These are phyloP conservation scores for Drosophila kanapiae DNA, from an alignment of 1,140 invertebrate genomes.

Conservation along the genomic window DNA sequence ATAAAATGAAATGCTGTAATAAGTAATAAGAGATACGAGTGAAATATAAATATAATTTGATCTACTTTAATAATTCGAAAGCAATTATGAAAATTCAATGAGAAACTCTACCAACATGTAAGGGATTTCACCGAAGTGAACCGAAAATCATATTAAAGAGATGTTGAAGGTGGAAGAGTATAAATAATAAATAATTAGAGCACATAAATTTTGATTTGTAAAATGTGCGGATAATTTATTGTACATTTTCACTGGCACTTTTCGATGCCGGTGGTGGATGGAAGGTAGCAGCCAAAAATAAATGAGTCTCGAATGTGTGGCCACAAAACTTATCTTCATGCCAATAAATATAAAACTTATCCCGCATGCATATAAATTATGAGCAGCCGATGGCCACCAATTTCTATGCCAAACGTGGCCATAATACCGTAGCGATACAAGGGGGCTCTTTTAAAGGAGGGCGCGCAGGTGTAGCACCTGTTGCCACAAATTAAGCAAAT, in stretches of 20 bases:
- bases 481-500: slow-evolving; percentile 64
- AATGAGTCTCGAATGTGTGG: slow-evolving; percentile 52
- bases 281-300: slow-evolving; percentile 47
- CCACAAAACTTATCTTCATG: slow-evolving; percentile 52
- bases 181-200: slow-evolving; percentile 61
- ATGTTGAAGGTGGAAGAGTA: slow-evolving; percentile 2
- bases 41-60: neutral
- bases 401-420: slow-evolving; percentile 37
- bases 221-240: slow-evolving; percentile 52
- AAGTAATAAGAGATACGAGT: slow-evolving; percentile 4
- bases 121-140: slow-evolving; percentile 8
- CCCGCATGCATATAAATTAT: slow-evolving; percentile 59
- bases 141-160: slow-evolving; percentile 9
- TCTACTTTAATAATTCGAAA: neutral
- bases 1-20: neutral
- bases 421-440: slow-evolving; percentile 11
- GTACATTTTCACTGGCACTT: slow-evolving; percentile 23
- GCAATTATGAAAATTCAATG: neutral
- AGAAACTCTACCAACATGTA: slow-evolving; percentile 21
- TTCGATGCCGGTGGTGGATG: slow-evolving; percentile 8
- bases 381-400: slow-evolving; percentile 49
- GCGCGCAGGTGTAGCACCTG: slow-evolving; percentile 50
- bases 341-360: slow-evolving; percentile 63
- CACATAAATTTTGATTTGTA: slow-evolving; percentile 63
- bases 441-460: slow-evolving; percentile 3